phyloP scores from a whole-genome alignment of 2,888 invertebrate species.

The Eulithis testata region DNA sequence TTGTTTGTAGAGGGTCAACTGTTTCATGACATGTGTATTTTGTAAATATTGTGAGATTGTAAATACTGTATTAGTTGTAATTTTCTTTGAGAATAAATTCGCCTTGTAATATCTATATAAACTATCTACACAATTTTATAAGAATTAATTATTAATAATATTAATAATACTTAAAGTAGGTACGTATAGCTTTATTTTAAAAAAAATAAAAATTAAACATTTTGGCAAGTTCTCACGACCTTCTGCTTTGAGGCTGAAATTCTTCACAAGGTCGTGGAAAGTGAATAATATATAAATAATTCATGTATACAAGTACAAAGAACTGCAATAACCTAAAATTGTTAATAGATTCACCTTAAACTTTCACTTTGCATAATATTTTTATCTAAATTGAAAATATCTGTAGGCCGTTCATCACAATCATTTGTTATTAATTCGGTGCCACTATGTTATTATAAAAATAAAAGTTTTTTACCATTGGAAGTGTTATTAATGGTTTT shows the following conservation, averaged over 20 bases:
- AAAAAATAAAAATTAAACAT: no score
- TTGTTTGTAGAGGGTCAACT: no score
- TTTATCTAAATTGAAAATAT: conserved; percentile 37
- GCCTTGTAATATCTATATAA: no score
- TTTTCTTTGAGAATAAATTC: no score
- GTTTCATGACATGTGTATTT: no score
- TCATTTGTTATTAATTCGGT: conserved; percentile 29
- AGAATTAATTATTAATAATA: no score
- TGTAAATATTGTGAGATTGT: no score
- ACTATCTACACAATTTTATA: no score
- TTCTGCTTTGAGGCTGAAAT: background rate
- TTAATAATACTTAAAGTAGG: no score
- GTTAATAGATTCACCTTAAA: conserved; percentile 24
- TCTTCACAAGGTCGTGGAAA: conserved; percentile 26
- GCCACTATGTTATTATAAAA: conserved; percentile 29
- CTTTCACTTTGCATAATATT: conserved; percentile 38
- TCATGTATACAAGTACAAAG: conserved; percentile 12
- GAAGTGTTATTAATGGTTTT: conserved; percentile 29
- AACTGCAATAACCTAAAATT: conserved; percentile 12
- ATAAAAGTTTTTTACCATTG: conserved; percentile 23
- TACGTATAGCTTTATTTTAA: no score
- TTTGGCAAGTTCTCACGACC: no score
- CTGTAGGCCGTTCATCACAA: conserved; percentile 31
- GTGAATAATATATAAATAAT: conserved; percentile 18
- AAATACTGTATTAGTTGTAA: no score